Percentiles rank a stretch among this genome's conserved stretches.
phyloP scores from a whole-genome alignment of 1,140 invertebrate species.

The Nephotettix cincticeps region DNA sequence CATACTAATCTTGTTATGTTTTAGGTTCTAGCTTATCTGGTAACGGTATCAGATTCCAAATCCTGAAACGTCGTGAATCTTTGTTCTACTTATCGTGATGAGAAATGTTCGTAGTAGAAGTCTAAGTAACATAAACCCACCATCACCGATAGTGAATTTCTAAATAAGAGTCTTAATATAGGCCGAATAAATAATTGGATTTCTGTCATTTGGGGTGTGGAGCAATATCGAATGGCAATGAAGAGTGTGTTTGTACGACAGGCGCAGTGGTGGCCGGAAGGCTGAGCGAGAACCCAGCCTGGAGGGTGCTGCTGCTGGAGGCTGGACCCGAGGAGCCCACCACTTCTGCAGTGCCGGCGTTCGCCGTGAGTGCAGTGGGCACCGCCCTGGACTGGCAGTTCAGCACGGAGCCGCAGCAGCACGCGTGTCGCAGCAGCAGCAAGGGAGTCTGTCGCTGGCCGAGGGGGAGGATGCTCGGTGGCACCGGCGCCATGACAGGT shows the following conservation, averaged over 20 bases:
- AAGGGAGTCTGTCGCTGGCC: constrained; percentile 69
- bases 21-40: no score
- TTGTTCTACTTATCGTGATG: no score
- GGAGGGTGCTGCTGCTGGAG: constrained; percentile 56
- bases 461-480: constrained; percentile 77
- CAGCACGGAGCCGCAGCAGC: constrained; percentile 57
- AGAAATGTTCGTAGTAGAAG: no score
- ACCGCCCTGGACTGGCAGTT: constrained; percentile 65
- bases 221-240: neutral
- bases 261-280: constrained; percentile 56
- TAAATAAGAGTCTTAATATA: no score
- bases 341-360: constrained; percentile 62
- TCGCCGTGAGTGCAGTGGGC: constrained; percentile 57
- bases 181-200: no score
- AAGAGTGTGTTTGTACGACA: constrained; percentile 30
- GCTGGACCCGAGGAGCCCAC: constrained; percentile 68
- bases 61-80: no score
- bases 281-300: constrained; percentile 52
- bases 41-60: no score
- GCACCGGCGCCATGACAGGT: constrained; percentile 69
- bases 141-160: no score
- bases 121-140: no score
- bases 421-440: constrained; percentile 53
- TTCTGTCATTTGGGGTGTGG: neutral
- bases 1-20: no score